These are phyloP conservation scores for Sylvia atricapilla DNA, from an alignment of 2,113 vertebrate species.

Conservation along the genomic window DNA sequence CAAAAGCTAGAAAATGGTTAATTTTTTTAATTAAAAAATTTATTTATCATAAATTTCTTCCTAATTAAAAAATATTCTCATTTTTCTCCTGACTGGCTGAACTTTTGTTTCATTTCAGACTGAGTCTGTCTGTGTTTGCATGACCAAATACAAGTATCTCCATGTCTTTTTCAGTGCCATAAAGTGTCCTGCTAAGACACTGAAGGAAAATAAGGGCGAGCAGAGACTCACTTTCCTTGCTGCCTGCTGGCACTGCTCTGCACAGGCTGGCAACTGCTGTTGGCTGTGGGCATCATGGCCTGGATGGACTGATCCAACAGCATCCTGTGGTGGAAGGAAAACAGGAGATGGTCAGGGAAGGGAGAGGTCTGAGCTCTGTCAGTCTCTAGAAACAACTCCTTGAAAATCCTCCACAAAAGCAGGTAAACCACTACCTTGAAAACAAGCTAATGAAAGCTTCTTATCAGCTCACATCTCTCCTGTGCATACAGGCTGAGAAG, in stretches of 20 bases:
- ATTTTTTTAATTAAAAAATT: too few relatives aligned
- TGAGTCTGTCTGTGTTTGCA: accelerated
- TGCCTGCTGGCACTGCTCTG: constrained; percentile 39
- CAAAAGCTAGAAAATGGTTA: not conserved
- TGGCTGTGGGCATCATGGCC: not conserved
- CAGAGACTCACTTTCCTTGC: constrained; percentile 48
- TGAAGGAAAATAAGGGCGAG: not conserved
- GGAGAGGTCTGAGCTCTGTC: not conserved
- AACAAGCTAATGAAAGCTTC: not conserved
- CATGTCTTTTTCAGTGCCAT: not conserved
- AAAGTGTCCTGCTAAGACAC: not conserved
- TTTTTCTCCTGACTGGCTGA: not conserved
- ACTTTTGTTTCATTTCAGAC: not conserved
- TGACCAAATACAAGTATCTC: not conserved
- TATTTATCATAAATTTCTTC: not conserved
- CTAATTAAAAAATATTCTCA: not conserved
- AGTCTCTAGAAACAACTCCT: not conserved
- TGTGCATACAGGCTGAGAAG: not conserved
- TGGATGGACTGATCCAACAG: constrained; percentile 60
- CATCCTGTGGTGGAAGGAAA: not conserved
- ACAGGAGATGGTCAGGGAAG: not conserved
- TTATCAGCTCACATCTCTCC: not conserved
- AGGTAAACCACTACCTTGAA: not conserved
- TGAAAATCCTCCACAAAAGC: not conserved
- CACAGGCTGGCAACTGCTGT: not conserved